phyloP scores from a whole-genome alignment of 2,888 invertebrate genomes.

The Apamea monoglypha region DNA sequence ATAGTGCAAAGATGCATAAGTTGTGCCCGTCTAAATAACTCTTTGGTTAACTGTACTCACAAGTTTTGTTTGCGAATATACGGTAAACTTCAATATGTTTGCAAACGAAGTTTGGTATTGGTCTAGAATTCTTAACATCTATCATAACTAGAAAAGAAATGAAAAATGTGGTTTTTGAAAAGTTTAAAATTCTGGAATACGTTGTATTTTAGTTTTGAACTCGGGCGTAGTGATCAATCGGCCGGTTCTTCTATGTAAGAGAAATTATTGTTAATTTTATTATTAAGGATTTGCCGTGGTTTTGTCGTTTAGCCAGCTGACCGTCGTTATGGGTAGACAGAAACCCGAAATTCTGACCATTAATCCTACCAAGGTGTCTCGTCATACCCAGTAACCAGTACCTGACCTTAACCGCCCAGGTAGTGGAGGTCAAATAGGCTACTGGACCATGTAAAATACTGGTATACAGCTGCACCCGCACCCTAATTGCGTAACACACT shows the following conservation, averaged over 20 bases:
- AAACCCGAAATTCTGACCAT: background rate
- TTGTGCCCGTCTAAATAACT: background rate
- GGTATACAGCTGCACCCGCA: background rate
- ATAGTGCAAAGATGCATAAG: background rate
- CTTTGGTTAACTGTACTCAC: background rate
- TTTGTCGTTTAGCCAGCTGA: background rate
- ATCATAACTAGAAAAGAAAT: slow-evolving; percentile 4
- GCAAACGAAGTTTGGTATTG: slow-evolving; percentile 13
- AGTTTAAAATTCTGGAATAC: slow-evolving; percentile 14
- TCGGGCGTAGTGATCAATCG: background rate
- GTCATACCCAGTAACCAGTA: background rate
- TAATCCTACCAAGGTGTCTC: background rate
- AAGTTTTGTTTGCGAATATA: background rate
- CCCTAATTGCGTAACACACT: too few relatives aligned
- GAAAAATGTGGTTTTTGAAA: background rate
- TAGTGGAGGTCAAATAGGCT: background rate
- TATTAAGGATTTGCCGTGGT: background rate
- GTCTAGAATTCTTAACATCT: slow-evolving; percentile 15
- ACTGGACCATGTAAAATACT: background rate
- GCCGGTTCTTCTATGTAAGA: background rate
- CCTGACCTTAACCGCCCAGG: too few relatives aligned
- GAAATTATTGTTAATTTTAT: background rate
- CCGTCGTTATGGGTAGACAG: background rate
- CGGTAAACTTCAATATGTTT: slow-evolving; percentile 12
- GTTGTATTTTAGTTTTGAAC: slow-evolving; percentile 1